phyloP scores from a whole-genome alignment of 2,797 vertebrate species.

The Lagocephalus sceleratus region DNA sequence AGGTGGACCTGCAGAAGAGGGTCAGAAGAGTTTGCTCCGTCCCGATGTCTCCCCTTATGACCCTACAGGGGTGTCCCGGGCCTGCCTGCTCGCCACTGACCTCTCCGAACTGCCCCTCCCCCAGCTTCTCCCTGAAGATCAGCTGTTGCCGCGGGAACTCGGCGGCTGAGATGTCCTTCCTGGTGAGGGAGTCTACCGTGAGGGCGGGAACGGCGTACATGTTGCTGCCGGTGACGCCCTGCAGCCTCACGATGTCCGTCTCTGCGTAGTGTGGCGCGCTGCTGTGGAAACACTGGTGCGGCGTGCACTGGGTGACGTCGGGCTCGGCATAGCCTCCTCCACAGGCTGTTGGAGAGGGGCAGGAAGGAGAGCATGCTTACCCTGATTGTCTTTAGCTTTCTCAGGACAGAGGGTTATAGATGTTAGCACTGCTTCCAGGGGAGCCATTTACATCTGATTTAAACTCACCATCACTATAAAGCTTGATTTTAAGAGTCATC shows the following conservation, averaged over 20 bases:
- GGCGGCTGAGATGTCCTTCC: conserved; percentile 86
- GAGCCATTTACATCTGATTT: neutral
- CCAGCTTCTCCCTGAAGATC: conserved; percentile 89
- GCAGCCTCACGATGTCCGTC: conserved; percentile 85
- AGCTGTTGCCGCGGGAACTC: conserved; percentile 86
- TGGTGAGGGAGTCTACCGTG: conserved; percentile 86
- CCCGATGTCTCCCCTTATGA: neutral
- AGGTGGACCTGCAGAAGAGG: conserved; percentile 76
- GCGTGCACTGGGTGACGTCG: conserved; percentile 86
- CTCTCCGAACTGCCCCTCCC: conserved; percentile 89
- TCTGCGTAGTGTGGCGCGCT: conserved; percentile 86
- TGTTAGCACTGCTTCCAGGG: neutral
- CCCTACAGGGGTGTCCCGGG: too few species aligned
- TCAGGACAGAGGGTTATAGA: too few species aligned
- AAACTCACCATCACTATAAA: neutral
- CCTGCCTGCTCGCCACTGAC: conserved; percentile 58
- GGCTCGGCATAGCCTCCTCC: conserved; percentile 88
- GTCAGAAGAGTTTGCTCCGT: neutral
- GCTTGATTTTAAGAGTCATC: neutral
- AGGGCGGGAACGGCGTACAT: conserved; percentile 88
- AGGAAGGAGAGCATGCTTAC: neutral
- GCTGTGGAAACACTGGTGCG: conserved; percentile 86
- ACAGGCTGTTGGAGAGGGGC: conserved; percentile 60
- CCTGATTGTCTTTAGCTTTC: neutral
- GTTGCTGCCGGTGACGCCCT: conserved; percentile 90